Base-by-base conservation (phyloP, 92 coral and sea anemone genomes). In the Palythoa caribaeorum region DNA sequence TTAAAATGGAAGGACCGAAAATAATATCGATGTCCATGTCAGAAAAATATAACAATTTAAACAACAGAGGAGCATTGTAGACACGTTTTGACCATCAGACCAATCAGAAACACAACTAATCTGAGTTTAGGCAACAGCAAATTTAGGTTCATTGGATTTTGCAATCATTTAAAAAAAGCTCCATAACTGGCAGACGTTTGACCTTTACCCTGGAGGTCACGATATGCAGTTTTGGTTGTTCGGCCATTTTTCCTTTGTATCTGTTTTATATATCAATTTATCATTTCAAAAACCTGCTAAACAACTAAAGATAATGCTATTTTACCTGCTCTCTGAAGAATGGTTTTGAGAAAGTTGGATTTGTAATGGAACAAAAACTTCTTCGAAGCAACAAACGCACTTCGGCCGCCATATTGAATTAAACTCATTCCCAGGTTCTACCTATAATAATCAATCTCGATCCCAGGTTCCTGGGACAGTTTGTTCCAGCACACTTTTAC, bases 381-480 rank as follows among this genome's bases (percentile, higher is more conserved):
- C 75, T 65, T 13, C 20, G 19, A 1, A 19, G 47, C 44, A 66
- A 38, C 37, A 63, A 44, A 50, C 9, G 11, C 19, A 15, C 4
- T 65, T 48, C 75, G 39, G 75, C 86, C 85, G 73, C 85, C 85
- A 80, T 80, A 9, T 80, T 63, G 37, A 79, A 59, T 35, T 59
- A 19, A 63, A 9, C 10, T 80, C 16, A 28, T 20, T 13, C 83
- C 83, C 83, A 77, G 83, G n/a, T 7, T 28, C 63, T 28, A 52
- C 40, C 36, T 50, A 17, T 14, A 59, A 13, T 59, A 59, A 59
- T 59, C n/a, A 59, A 59, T 59, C n/a, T 59, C 65, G n/a, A 13
- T 59, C 19, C 65, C 65, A 59, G 65, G 65, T 14, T 11, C 12
- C 65, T 11, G 14, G 65, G 14, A 59, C n/a, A 57, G 3, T 12